These are phyloP conservation scores for Umimayanthus chanpuru DNA, from an alignment of 92 coral and sea anemone species.

Conservation along the genomic window DNA sequence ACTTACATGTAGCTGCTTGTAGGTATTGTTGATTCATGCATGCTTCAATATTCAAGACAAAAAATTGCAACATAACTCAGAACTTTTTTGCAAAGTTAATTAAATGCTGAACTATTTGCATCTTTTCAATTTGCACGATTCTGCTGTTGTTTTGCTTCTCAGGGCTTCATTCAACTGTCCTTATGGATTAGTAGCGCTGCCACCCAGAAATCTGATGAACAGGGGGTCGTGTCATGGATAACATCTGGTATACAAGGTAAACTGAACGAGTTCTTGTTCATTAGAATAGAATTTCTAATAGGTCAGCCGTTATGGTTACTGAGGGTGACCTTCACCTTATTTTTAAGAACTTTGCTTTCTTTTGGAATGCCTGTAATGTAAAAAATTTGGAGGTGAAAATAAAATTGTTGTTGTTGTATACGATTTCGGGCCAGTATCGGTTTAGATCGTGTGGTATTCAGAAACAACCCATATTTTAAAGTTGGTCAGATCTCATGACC, in stretches of 20 bases:
- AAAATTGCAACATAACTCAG: neutral
- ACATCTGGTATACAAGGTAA: constrained; percentile 76
- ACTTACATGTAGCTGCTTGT: neutral
- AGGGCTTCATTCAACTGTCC: constrained; percentile 78
- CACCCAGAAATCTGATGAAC: constrained; percentile 2
- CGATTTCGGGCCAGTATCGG: neutral
- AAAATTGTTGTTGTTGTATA: neutral
- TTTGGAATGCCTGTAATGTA: no score
- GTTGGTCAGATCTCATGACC: no score
- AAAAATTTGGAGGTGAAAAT: no score
- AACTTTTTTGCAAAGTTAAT: neutral
- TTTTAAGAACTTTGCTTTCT: no score
- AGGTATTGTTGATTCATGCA: neutral
- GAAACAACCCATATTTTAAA: no score
- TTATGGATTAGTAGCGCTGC: constrained; percentile 49
- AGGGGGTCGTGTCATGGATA: constrained; percentile 66
- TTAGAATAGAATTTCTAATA: neutral
- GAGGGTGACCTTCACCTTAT: no score
- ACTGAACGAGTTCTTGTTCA: neutral
- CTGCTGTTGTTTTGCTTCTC: neutral
- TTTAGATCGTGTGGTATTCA: neutral
- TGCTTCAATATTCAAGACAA: neutral
- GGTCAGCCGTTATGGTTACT: neutral
- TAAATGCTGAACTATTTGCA: neutral
- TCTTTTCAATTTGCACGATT: neutral